Base-by-base conservation (phyloP, 2,113 vertebrate species). In the Euleptes europaea region DNA sequence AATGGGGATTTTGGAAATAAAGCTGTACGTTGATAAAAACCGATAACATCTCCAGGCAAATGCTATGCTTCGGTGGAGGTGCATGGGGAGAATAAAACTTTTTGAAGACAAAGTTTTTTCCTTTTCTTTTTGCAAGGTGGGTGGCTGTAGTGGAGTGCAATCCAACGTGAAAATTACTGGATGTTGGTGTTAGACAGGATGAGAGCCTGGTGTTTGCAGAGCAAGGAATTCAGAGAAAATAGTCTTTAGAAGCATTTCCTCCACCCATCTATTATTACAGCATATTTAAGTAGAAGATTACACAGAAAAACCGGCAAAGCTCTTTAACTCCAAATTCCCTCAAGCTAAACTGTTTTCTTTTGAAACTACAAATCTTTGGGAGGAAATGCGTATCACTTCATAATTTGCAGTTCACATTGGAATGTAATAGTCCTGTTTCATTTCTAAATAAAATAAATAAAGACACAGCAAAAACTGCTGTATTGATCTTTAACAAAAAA, bases 311-410 rank as follows among this genome's bases (percentile, higher is more conserved):
- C 23, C 26, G 31, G 28, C 26, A 63, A 65, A 65, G 71, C 60
- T 33, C 38, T 74, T n/a, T 83, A 73, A 83, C 49, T 83, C 71
- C 28, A 75, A 74, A 83, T 74, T 83, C 57, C 70, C 71, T 65
- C 44, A 74, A 74, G 82, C 71, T 65, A 83, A 74, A 83, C 57
- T 47, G 42, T 19, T 75, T 75, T 75, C 71, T 83, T 83, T 75
- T 47, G 54, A 65, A 83, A 47, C 19, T 65, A 31, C 28, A 73
- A 26, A 72, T 82, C 15, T 82, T 82, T 51, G n/a, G 33, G 13
- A 35, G 23, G 57, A 38, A 60, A n/a, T 65, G 60, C 65, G 60
- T 65, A 63, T 75, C 42, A 42, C 35, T 73, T 83, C 70, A 42
- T 82, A 38, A 42, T 44, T 38, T 54, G 66, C 69, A 38, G 17